Percentiles rank a stretch among this genome's conserved stretches.
Conservation (phyloP, 2,113 vertebrate species). For the Sprattus sprattus region DNA sequence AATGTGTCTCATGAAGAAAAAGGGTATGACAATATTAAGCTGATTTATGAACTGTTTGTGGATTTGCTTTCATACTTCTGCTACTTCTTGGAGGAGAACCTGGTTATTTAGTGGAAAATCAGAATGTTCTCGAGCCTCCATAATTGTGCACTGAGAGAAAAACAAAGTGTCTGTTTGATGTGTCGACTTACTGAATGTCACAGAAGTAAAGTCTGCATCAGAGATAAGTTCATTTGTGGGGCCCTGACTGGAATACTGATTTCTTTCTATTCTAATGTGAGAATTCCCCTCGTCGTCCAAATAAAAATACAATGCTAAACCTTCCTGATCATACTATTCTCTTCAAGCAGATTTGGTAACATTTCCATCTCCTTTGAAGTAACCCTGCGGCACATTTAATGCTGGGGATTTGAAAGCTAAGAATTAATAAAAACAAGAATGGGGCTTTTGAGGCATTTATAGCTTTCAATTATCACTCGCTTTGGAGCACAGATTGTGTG, state of each 20-base stretch:
- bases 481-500: slow-evolving; percentile 74
- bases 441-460: slow-evolving; percentile 81
- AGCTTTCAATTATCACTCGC: slow-evolving; percentile 82
- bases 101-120: no score
- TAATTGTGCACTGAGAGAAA: neutral
- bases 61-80: neutral
- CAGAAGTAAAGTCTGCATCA: neutral
- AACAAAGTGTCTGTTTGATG: neutral
- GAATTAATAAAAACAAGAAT: slow-evolving; percentile 79
- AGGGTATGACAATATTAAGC: neutral
- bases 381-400: slow-evolving; percentile 81
- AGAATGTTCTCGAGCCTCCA: no score
- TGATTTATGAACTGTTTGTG: neutral
- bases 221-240: neutral
- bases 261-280: slow-evolving; percentile 2
- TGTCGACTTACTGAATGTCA: neutral
- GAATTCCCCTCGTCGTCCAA: slow-evolving; percentile 77
- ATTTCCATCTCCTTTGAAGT: slow-evolving; percentile 78
- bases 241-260: neutral
- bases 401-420: slow-evolving; percentile 72
- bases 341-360: slow-evolving; percentile 72
- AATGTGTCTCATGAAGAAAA: neutral
- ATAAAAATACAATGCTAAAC: slow-evolving; percentile 74
- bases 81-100: no score
- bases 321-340: slow-evolving; percentile 77